phyloP scores from a whole-genome alignment of 2,888 invertebrate genomes.

The Halictus quadricinctus region DNA sequence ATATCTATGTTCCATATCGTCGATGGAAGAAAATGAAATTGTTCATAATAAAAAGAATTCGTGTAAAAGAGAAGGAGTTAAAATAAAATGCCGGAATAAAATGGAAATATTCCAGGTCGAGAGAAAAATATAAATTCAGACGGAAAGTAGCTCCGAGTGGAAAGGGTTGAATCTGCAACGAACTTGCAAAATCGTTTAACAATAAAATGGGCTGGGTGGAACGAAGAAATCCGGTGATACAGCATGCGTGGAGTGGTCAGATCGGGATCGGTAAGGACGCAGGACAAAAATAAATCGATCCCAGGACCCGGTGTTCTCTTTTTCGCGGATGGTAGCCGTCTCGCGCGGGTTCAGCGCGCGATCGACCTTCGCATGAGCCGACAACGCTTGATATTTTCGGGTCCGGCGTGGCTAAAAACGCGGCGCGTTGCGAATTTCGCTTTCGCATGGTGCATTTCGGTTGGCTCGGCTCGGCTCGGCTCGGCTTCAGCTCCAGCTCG shows the following conservation, averaged over 20 bases:
- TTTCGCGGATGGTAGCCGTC: neutral
- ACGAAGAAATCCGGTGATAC: neutral
- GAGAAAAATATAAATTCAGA: neutral
- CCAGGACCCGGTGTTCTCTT: constrained; percentile 1
- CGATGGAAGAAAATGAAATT: no score
- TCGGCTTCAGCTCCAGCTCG: constrained; percentile 56
- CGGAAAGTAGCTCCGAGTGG: neutral
- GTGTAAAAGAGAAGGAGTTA: no score
- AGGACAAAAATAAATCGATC: constrained; percentile 12
- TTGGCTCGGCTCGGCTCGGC: constrained; percentile 10
- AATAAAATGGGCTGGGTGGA: neutral
- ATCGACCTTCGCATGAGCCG: constrained; percentile 20
- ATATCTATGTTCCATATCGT: no score
- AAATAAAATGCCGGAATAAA: neutral
- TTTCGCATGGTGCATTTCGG: constrained; percentile 63
- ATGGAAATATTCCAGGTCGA: neutral
- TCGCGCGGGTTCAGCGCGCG: constrained; percentile 5
- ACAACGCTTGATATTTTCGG: constrained; percentile 68
- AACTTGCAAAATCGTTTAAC: neutral
- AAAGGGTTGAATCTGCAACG: neutral
- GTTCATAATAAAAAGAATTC: no score
- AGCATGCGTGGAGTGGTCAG: neutral
- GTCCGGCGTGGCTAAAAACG: constrained; percentile 68
- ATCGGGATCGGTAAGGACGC: neutral
- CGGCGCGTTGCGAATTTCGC: constrained; percentile 64